These are phyloP conservation scores for Cyaniris semiargus DNA, from an alignment of 2,888 invertebrate genomes.

Conservation along the genomic window DNA sequence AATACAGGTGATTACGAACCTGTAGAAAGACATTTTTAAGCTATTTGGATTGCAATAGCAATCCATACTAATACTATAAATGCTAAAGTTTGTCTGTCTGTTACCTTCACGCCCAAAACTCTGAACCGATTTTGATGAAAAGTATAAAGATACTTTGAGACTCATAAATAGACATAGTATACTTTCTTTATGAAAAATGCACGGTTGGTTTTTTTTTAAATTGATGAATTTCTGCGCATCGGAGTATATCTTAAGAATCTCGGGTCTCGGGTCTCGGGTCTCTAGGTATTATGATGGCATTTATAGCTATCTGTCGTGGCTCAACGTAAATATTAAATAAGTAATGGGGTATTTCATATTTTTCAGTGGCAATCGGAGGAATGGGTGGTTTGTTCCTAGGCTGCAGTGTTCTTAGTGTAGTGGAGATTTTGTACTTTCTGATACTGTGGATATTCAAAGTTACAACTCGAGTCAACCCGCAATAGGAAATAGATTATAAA, in stretches of 20 bases:
- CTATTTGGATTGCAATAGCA: no score
- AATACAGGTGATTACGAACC: no score
- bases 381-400: conserved; percentile 89
- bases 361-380: conserved; percentile 87
- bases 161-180: no score
- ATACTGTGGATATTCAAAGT: conserved; percentile 69
- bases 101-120: no score
- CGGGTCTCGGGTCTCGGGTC: no score
- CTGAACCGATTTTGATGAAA: no score
- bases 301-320: neutral
- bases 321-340: neutral
- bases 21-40: no score
- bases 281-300: neutral
- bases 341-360: conserved; percentile 7
- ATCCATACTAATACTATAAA: no score
- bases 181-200: neutral
- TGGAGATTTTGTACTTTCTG: conserved; percentile 87
- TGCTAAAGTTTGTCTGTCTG: no score
- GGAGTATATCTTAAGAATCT: neutral
- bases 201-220: neutral
- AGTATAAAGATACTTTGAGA: no score
- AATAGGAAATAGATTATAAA: neutral
- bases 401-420: conserved; percentile 87
- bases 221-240: neutral
- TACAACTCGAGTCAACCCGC: neutral